Percentiles rank a stretch among this genome's conserved stretches.
Evolutionary conservation across 2,113 vertebrate species (phyloP).

Genomic region (Macrotis lagotis): DNA sequence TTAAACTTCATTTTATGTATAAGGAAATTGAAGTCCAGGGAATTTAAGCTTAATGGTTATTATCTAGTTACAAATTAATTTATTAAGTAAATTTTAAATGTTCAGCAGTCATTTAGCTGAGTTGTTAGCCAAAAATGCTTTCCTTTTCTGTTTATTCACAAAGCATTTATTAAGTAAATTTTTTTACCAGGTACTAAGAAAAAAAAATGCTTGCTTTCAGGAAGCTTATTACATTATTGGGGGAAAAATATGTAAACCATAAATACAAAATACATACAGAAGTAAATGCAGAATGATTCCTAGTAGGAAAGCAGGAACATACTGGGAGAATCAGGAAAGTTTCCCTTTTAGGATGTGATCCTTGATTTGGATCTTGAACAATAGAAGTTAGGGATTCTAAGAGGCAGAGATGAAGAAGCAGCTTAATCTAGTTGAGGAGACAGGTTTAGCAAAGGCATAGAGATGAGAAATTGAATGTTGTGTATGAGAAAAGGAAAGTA

Average conservation of each 20-base stretch:
- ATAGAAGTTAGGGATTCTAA: not conserved
- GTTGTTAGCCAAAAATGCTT: not conserved
- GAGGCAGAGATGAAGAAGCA: not conserved
- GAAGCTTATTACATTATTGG: not conserved
- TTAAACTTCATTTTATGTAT: not conserved
- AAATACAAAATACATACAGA: not conserved
- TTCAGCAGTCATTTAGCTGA: not conserved
- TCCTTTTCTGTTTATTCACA: not conserved
- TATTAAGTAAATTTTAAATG: constrained; percentile 34
- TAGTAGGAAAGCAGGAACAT: not conserved
- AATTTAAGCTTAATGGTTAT: not conserved
- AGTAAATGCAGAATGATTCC: not conserved
- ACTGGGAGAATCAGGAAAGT: not conserved
- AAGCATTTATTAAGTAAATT: not conserved
- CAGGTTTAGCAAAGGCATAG: not conserved
- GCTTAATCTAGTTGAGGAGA: not conserved
- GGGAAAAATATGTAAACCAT: not conserved
- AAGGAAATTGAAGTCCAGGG: not conserved
- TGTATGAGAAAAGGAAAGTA: not conserved
- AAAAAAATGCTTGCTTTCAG: not conserved
- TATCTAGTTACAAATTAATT: constrained; percentile 21
- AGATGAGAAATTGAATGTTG: not conserved
- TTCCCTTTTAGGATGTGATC: not conserved
- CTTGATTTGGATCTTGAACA: not conserved
- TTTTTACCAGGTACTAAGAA: not conserved